These are phyloP conservation scores for Xiphophorus birchmanni DNA, from an alignment of 2,797 vertebrate species.

Conservation along the genomic window DNA sequence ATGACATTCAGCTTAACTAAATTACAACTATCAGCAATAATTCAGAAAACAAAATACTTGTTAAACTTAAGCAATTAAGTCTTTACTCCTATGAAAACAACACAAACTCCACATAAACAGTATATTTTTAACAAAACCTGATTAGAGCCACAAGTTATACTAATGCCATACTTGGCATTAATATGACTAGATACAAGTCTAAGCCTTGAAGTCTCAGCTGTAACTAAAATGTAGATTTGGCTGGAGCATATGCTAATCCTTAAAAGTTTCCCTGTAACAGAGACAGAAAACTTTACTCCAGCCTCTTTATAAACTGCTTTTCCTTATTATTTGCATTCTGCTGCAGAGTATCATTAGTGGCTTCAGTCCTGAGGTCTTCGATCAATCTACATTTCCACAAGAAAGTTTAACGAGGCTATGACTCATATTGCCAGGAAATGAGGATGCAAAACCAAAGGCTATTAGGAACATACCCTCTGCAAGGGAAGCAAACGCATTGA, in stretches of 20 bases:
- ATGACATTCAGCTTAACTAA: background rate
- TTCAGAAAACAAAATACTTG: background rate
- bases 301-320: slow-evolving; percentile 8
- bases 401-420: slow-evolving; percentile 17
- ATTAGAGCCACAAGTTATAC: background rate
- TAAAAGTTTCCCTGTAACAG: background rate
- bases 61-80: background rate
- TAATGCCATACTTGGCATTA: background rate
- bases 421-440: slow-evolving; percentile 24
- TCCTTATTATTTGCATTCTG: slow-evolving; percentile 4
- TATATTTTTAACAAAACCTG: background rate
- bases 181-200: background rate
- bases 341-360: slow-evolving; percentile 18
- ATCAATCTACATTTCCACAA: slow-evolving; percentile 15
- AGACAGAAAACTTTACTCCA: slow-evolving; percentile 12
- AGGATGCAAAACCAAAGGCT: slow-evolving; percentile 16
- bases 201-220: background rate
- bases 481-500: slow-evolving; percentile 93
- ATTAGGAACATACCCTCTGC: slow-evolving; percentile 85
- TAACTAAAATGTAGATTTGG: background rate
- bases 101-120: background rate
- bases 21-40: background rate
- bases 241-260: background rate
- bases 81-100: background rate
- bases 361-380: slow-evolving; percentile 16